Evolutionary conservation across 2,888 invertebrate species (phyloP).

Genomic region (Brachyopa scutellaris): DNA sequence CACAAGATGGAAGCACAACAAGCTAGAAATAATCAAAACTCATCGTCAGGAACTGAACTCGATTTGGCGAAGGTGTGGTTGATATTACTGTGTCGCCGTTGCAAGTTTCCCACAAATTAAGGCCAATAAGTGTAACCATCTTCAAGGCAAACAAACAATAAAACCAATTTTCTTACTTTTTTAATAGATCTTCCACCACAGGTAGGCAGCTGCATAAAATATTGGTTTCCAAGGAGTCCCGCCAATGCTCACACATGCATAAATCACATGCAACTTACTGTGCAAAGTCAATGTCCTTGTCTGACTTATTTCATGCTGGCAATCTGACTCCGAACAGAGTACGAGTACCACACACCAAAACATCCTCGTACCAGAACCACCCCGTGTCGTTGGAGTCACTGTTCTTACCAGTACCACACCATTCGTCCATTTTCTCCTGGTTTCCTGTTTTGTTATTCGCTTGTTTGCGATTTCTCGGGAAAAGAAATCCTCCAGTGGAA

Average conservation of each 20-base stretch:
- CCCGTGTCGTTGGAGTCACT: no score
- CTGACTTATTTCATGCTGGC: slow-evolving; percentile 30
- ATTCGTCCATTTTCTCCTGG: background rate
- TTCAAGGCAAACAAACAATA: background rate
- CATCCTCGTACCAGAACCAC: no score
- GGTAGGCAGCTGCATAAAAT: no score
- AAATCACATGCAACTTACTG: slow-evolving; percentile 25
- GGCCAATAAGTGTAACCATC: background rate
- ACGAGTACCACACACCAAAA: background rate
- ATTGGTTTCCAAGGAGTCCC: slow-evolving; percentile 14
- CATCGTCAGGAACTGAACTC: no score
- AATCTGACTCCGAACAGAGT: slow-evolving; percentile 26
- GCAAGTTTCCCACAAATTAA: no score
- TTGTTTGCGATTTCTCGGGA: slow-evolving; percentile 37
- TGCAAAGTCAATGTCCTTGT: slow-evolving; percentile 46
- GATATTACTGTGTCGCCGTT: no score
- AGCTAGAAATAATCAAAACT: no score
- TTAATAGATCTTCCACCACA: no score
- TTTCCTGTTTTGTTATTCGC: slow-evolving; percentile 14
- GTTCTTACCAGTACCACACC: no score
- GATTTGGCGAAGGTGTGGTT: no score
- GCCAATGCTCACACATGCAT: slow-evolving; percentile 1
- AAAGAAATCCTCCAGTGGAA: slow-evolving; percentile 41
- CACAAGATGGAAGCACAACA: no score
- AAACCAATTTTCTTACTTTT: no score